A percentile compares a stretch with the other conserved stretches of the same genome.
Evolutionary conservation across 1,140 invertebrate species (phyloP).

Genomic region (Helicorthomorpha holstii): DNA sequence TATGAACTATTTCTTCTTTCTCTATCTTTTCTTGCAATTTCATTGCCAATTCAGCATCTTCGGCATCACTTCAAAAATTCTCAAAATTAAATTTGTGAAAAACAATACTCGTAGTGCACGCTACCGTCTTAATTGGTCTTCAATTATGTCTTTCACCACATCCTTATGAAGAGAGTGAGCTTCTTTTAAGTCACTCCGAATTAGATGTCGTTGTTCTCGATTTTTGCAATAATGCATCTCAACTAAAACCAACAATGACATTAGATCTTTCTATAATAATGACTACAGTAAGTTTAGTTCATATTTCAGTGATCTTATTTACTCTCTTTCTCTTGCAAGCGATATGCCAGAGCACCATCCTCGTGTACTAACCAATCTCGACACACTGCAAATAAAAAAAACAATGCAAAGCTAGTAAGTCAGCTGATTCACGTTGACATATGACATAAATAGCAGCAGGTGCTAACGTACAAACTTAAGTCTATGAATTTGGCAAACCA

Average conservation of each 20-base stretch:
- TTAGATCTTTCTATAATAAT: neutral
- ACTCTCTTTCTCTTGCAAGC: constrained; percentile 81
- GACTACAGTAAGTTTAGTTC: neutral
- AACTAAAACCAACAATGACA: constrained; percentile 1
- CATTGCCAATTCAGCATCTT: constrained; percentile 4
- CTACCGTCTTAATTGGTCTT: constrained; percentile 1
- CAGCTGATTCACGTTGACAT: no score
- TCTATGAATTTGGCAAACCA: no score
- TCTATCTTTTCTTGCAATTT: constrained; percentile 3
- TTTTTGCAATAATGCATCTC: constrained; percentile 3
- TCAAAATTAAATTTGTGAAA: neutral
- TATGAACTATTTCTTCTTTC: neutral
- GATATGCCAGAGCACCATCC: constrained; percentile 74
- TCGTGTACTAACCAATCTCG: constrained; percentile 81
- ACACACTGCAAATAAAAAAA: constrained; percentile 42
- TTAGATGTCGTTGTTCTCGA: constrained; percentile 1
- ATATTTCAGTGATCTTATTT: constrained; percentile 22
- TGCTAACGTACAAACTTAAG: no score
- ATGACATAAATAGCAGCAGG: no score
- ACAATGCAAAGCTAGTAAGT: no score
- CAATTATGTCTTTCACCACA: neutral
- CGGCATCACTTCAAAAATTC: constrained; percentile 3
- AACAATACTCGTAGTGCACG: neutral
- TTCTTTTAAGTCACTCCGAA: neutral
- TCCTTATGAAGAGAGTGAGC: constrained; percentile 1